These are phyloP conservation scores for Bos javanicus DNA, from an alignment of 2,113 vertebrate species.

Conservation along the genomic window DNA sequence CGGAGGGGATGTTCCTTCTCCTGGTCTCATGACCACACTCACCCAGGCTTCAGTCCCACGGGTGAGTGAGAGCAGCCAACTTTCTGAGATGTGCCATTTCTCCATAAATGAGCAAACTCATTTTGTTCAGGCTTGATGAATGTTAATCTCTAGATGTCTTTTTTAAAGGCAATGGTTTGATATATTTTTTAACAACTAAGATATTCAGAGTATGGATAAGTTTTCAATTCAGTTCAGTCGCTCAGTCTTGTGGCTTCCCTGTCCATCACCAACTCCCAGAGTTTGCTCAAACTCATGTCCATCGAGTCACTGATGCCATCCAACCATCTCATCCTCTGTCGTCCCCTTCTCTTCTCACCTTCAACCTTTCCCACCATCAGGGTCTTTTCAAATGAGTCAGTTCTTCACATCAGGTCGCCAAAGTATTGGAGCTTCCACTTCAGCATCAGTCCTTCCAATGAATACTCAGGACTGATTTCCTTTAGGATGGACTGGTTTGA, in stretches of 20 bases:
- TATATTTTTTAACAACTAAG: not conserved
- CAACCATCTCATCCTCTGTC: not conserved
- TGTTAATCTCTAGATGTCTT: not conserved
- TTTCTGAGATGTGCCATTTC: not conserved
- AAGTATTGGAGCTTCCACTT: not conserved
- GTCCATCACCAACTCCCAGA: not conserved
- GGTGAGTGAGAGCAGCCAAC: not conserved
- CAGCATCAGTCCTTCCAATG: not conserved
- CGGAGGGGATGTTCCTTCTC: not conserved
- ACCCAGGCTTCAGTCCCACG: rapidly evolving
- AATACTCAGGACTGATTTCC: not conserved
- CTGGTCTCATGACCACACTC: not conserved
- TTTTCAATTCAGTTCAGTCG: not conserved
- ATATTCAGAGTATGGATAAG: not conserved
- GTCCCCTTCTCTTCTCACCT: not conserved
- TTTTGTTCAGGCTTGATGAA: not conserved
- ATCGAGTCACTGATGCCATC: not conserved
- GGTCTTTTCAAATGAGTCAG: not conserved
- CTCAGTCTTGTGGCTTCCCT: not conserved
- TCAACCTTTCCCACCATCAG: not conserved
- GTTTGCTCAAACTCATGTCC: not conserved
- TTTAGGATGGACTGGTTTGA: not conserved
- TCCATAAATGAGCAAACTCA: not conserved
- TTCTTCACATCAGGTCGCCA: not conserved
- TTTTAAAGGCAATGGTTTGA: not conserved